Conservation (phyloP, 2,797 vertebrate species). For the Acanthiza pusilla region DNA sequence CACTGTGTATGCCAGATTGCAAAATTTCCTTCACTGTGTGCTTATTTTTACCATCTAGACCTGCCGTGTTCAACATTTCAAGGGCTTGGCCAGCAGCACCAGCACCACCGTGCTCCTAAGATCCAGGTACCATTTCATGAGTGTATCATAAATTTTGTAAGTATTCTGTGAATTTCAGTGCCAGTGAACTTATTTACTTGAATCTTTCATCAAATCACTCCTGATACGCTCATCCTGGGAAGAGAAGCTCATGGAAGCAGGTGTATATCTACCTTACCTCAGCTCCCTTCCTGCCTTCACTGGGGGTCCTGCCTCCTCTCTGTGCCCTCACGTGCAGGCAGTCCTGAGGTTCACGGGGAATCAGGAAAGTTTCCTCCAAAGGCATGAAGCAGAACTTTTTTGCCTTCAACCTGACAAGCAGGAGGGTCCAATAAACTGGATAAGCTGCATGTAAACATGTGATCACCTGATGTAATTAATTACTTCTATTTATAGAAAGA, state of each 20-base stretch:
- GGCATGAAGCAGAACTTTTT: background rate
- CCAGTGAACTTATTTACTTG: background rate
- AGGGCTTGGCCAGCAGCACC: background rate
- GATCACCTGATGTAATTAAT: slow-evolving; percentile 32
- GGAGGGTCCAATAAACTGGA: background rate
- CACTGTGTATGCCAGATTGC: background rate
- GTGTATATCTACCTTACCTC: background rate
- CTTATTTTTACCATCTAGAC: background rate
- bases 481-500: slow-evolving; percentile 32
- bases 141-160: fast-evolving
- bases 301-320: background rate
- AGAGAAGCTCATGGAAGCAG: background rate
- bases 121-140: background rate
- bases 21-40: background rate
- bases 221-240: background rate
- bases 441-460: slow-evolving; percentile 29
- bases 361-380: background rate
- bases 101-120: fast-evolving
- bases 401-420: background rate
- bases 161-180: background rate
- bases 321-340: fast-evolving
- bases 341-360: background rate
- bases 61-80: background rate
- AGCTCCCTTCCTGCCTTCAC: background rate
- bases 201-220: background rate